These are phyloP conservation scores for Linurgus olivaceus DNA, from an alignment of 2,797 vertebrate species.

Conservation along the genomic window DNA sequence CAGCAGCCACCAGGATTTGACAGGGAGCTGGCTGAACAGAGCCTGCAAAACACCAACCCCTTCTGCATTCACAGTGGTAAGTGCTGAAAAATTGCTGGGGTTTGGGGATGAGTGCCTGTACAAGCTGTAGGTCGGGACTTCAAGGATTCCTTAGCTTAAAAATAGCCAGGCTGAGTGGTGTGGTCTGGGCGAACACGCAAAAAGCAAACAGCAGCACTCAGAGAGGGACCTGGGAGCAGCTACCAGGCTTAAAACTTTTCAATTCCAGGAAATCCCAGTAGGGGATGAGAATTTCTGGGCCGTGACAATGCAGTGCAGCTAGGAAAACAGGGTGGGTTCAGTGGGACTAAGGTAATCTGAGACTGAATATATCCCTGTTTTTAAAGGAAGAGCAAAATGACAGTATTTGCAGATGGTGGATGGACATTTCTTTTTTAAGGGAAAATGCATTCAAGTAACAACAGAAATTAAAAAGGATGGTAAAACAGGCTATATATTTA, in stretches of 20 bases:
- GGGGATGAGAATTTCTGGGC: neutral
- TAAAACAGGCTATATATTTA: neutral
- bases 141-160: neutral
- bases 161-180: fast-evolving
- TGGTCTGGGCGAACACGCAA: neutral
- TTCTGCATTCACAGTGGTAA: slow-evolving; percentile 16
- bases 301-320: neutral
- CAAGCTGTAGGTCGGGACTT: neutral
- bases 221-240: neutral
- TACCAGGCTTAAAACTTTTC: neutral
- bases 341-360: neutral
- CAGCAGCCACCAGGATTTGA: neutral
- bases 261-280: slow-evolving; percentile 8
- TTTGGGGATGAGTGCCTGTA: neutral
- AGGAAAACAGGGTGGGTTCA: neutral
- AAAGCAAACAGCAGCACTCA: neutral
- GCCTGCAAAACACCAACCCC: neutral
- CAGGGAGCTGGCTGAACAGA: neutral
- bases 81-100: neutral
- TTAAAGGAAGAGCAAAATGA: neutral
- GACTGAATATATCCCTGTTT: neutral
- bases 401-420: neutral
- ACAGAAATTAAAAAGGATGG: neutral
- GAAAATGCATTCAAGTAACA: neutral
- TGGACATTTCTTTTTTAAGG: neutral